Evolutionary conservation across 1,140 invertebrate species (phyloP).

Genomic region (Vanessa atalanta): DNA sequence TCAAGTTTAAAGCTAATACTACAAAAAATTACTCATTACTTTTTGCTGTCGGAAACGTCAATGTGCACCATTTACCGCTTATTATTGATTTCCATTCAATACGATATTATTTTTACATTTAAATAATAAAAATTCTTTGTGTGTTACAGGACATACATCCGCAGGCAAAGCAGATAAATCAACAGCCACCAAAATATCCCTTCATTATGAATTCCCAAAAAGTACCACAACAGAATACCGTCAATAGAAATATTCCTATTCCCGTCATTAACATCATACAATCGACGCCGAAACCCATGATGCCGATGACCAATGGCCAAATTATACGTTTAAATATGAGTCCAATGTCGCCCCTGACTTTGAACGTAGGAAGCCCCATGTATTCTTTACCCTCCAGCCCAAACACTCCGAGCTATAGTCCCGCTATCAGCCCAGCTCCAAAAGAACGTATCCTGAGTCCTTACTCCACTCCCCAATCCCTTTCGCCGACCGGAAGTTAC

Average conservation of each 20-base stretch:
- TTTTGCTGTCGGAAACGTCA: slow-evolving; percentile 10
- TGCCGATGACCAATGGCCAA: slow-evolving; percentile 37
- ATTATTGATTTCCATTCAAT: not conserved
- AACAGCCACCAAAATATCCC: slow-evolving; percentile 55
- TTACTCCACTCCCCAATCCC: slow-evolving; percentile 65
- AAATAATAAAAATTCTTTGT: slow-evolving; percentile 8
- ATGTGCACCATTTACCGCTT: slow-evolving; percentile 43
- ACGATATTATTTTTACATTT: not conserved
- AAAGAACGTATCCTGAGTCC: slow-evolving; percentile 66
- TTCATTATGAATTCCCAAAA: slow-evolving; percentile 47
- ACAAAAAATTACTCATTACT: slow-evolving; percentile 14
- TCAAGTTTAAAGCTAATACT: slow-evolving; percentile 53
- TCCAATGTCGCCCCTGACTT: slow-evolving; percentile 64
- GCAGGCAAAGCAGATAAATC: slow-evolving; percentile 37
- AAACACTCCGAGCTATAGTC: slow-evolving; percentile 59
- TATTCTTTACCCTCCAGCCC: slow-evolving; percentile 69
- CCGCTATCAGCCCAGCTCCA: slow-evolving; percentile 62
- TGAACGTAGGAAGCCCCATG: slow-evolving; percentile 65
- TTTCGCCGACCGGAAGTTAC: slow-evolving; percentile 65
- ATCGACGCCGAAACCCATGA: slow-evolving; percentile 46
- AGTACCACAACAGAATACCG: slow-evolving; percentile 34
- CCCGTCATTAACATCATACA: slow-evolving; percentile 68
- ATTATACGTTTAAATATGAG: slow-evolving; percentile 44
- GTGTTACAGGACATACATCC: slow-evolving; percentile 57
- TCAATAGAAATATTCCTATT: slow-evolving; percentile 53